Evolutionary conservation across 2,797 vertebrate species (phyloP), one percentile per base, ranked within the genome.

Genomic region (Hozukius guyotensis): DNA sequence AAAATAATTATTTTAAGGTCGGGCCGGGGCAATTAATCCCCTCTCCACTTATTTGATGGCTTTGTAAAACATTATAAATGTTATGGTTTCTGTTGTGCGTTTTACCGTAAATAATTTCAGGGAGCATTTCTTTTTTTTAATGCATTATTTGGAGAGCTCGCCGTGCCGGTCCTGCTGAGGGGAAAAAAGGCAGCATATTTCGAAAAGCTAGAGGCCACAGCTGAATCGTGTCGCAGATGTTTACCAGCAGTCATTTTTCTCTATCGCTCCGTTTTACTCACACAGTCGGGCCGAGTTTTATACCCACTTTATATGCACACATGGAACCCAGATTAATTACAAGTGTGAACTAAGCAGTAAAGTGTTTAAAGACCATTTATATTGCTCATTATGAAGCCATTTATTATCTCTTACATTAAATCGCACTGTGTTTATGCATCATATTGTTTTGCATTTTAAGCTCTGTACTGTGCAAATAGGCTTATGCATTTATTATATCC

Each of bases 1-100:
- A 91, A 94, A 95, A 95, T 96, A 97, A 97, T 97, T 97, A 96
- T 94, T 96, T 96, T 96, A 95, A 95, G 96, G 96, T 95, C 94
- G 93, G 93, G 92, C 92, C 87, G 88, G 95, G 95, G 95, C 96
- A 95, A 97, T 97, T 96, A 97, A 96, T 97, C 95, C 95, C 90
- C 92, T 94, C 94, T 94, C 94, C 95, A 95, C 96, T 97, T 97
- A 95, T 96, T 94, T 96, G 96, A 96, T 95, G 95, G 94, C 92
- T 96, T 95, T 96, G 96, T 96, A 96, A 96, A 96, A 96, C 95
- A 96, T 95, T 94, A 94, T 95, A 93, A 95, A 96, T 95, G 94
- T 95, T 95, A 93, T 89, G 87, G 93, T 93, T 94, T 94, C 90
- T 92, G 90, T 92, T 93, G 87, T 93, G 91, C 74, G 56, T 90